Evolutionary conservation across 1,140 invertebrate species (phyloP).

Genomic region (Bombus balteatus): DNA sequence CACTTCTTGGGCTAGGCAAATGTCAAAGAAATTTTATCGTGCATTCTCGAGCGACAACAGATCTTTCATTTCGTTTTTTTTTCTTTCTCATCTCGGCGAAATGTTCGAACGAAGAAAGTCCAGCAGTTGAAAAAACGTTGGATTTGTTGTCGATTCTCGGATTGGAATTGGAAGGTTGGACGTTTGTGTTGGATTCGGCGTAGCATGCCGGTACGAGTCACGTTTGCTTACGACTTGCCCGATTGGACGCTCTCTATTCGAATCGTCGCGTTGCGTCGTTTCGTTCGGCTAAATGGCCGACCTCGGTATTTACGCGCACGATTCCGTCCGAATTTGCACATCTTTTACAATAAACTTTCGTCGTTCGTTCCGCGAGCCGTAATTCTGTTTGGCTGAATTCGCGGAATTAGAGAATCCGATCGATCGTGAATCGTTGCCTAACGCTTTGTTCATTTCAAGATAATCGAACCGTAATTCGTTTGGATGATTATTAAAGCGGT

Average conservation of each 20-base stretch:
- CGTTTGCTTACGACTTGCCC: conserved; percentile 26
- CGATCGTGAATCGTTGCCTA: not conserved
- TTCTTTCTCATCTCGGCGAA: not conserved
- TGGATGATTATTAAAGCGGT: not conserved
- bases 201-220: not conserved
- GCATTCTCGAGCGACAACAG: not conserved
- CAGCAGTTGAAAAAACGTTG: not conserved
- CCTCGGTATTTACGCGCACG: conserved; percentile 2
- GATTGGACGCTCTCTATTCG: not conserved
- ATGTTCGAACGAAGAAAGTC: not conserved
- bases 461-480: not conserved
- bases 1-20: not conserved
- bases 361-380: not conserved
- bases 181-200: conserved; percentile 1
- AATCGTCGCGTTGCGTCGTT: not conserved
- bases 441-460: not conserved
- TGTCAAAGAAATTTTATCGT: not conserved
- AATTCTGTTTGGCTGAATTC: not conserved
- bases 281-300: not conserved
- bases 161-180: not conserved
- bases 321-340: not conserved
- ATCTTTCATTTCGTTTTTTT: not conserved
- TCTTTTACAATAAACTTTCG: not conserved
- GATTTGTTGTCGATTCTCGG: not conserved
- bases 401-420: not conserved